phyloP scores from a whole-genome alignment of 92 coral and sea anemone species.

The Palythoa grandiflora region DNA sequence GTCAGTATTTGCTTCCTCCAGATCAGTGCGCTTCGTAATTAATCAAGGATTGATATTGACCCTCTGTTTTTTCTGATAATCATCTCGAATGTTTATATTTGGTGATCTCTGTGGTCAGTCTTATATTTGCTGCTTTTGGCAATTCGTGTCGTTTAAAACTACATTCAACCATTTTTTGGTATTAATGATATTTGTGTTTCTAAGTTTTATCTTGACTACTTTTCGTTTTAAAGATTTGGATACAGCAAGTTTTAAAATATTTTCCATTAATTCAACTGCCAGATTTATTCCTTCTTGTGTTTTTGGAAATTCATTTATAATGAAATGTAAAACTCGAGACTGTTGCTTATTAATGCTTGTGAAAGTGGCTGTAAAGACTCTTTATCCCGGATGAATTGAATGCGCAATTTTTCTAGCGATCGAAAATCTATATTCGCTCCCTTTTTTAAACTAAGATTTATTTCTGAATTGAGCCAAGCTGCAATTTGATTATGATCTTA shows the following conservation, averaged over 20 bases:
- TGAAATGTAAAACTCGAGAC: not conserved
- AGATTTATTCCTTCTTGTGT: conserved; percentile 13
- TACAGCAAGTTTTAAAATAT: not conserved
- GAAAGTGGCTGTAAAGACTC: conserved; percentile 9
- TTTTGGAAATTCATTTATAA: not conserved
- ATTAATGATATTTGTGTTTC: no score
- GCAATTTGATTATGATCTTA: not conserved
- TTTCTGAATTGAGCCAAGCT: conserved; percentile 16
- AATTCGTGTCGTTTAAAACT: not conserved
- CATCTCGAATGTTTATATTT: conserved; percentile 33
- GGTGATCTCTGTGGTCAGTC: conserved; percentile 21
- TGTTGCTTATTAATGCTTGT: not conserved
- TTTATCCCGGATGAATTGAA: not conserved
- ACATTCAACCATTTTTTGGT: not conserved
- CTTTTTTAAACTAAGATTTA: not conserved
- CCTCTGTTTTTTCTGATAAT: conserved; percentile 23
- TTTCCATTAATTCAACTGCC: not conserved
- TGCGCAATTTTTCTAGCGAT: not conserved
- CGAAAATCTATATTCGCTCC: not conserved
- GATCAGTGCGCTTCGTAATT: not conserved
- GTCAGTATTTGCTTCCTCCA: conserved; percentile 10
- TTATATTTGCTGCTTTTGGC: conserved; percentile 23
- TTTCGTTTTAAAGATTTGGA: conserved; percentile 9
- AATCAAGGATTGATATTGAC: not conserved
- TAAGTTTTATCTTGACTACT: not conserved